Conservation (phyloP, 2,113 vertebrate genomes). For the Apus apus region DNA sequence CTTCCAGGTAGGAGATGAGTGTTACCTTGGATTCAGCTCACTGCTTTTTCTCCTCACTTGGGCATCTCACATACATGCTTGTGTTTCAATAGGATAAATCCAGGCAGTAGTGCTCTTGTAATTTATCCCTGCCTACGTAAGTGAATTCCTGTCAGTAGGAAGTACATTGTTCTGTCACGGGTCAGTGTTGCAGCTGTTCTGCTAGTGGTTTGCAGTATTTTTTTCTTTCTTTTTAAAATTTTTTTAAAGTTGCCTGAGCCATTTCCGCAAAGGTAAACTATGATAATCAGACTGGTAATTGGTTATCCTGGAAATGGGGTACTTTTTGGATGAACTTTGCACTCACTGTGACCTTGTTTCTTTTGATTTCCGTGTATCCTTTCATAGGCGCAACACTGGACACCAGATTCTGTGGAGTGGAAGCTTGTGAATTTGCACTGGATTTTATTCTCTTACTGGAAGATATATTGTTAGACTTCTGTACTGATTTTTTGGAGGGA, state of each 20-base stretch:
- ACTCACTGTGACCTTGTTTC: not conserved
- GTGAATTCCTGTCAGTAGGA: not conserved
- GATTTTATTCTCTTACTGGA: not conserved
- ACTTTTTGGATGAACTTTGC: not conserved
- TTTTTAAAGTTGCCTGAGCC: not conserved
- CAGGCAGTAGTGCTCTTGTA: not conserved
- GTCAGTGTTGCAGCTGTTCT: not conserved
- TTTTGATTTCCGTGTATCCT: not conserved
- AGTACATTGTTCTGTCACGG: not conserved
- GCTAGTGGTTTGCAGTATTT: not conserved
- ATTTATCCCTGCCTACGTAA: not conserved
- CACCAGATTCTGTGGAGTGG: not conserved
- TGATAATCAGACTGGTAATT: not conserved
- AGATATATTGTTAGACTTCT: not conserved
- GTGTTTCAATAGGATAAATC: not conserved
- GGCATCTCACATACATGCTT: not conserved
- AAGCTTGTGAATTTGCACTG: not conserved
- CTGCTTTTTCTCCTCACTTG: not conserved
- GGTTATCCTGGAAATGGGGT: not conserved
- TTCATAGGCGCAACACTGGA: not conserved
- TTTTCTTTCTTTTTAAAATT: no score
- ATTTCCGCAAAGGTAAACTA: not conserved
- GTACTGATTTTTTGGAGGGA: not conserved
- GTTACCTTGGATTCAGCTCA: not conserved
- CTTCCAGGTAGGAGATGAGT: not conserved